Evolutionary conservation across 2,888 invertebrate genomes (phyloP), one percentile per base, ranked within the genome.

Genomic region (Pyrochroa serraticornis): DNA sequence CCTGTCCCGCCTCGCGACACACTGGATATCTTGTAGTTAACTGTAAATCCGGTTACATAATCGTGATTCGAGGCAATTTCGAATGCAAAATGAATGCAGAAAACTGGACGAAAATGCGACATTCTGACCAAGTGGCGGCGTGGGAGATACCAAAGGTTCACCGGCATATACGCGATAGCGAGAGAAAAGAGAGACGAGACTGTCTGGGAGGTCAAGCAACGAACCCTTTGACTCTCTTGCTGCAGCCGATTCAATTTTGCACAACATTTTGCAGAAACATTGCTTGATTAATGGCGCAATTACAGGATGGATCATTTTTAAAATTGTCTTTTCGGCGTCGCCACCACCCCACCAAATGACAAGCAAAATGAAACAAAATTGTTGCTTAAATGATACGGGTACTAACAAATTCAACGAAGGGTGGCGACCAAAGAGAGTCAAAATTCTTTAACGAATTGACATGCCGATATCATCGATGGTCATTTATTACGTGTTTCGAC

Each of bases 11-110:
- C 43, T 30, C 30, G 6, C 2, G 32, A 8, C 33, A 31, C 33
- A 31, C 30, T 43, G 30, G 32, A 39, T 53, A 44, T 34, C 51
- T 32, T 35, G 43, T 50, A 60, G 62, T 63, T 77, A 76, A 76
- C 75, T 73, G 76, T 76, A 75, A 71, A 72, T 62, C 65, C 71
- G 67, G 71, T 74, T 74, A 74, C 72, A 73, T 72, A 75, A 75
- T 72, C 72, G 72, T 70, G 73, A 72, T 69, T 67, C 65, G 62
- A 63, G 67, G 2, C 60, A 65, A 63, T 67, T 70, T 67, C 62
- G 62, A 64, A 69, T 64, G 67, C 66, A 64, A 63, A 59, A 64
- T 59, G 59, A 60, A 60, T 52, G 58, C 61, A 60, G 48, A 44
- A 60, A 61, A 58, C 67, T 58, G 54, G 64, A 64, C 66, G 57